A percentile compares a stretch with the other conserved stretches of the same genome.
phyloP scores from a whole-genome alignment of 2,113 vertebrate species.

The Myotis yumanensis region DNA sequence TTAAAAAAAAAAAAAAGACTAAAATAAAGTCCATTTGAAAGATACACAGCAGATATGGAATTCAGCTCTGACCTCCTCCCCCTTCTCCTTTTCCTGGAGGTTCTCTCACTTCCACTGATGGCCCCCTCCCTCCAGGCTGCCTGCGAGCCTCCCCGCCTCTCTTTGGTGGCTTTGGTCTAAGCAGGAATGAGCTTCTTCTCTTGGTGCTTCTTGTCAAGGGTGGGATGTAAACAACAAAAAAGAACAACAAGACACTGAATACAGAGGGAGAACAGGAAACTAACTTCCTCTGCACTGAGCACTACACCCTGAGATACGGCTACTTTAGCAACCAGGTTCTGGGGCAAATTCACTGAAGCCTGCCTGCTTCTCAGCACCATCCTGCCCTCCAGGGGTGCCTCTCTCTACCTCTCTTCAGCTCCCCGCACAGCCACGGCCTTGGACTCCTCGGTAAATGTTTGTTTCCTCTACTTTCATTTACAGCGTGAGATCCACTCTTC shows the following conservation, averaged over 20 bases:
- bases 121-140: background rate
- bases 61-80: background rate
- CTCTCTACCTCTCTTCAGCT: background rate
- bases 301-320: no score
- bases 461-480: background rate
- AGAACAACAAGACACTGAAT: background rate
- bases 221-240: background rate
- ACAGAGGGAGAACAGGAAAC: background rate
- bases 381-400: background rate
- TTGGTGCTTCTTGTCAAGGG: background rate
- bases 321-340: background rate
- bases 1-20: background rate
- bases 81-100: background rate
- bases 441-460: background rate
- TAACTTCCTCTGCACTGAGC: background rate
- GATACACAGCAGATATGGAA: background rate
- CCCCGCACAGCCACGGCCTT: background rate
- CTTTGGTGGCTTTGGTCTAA: background rate
- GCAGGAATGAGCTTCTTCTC: background rate
- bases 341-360: background rate
- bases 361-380: background rate
- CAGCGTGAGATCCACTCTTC: background rate
- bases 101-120: background rate
- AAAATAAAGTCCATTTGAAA: background rate
- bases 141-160: fast-evolving